Percentiles rank a stretch among this genome's conserved stretches.
phyloP scores from a whole-genome alignment of 2,113 vertebrate species.

The Lophius piscatorius region DNA sequence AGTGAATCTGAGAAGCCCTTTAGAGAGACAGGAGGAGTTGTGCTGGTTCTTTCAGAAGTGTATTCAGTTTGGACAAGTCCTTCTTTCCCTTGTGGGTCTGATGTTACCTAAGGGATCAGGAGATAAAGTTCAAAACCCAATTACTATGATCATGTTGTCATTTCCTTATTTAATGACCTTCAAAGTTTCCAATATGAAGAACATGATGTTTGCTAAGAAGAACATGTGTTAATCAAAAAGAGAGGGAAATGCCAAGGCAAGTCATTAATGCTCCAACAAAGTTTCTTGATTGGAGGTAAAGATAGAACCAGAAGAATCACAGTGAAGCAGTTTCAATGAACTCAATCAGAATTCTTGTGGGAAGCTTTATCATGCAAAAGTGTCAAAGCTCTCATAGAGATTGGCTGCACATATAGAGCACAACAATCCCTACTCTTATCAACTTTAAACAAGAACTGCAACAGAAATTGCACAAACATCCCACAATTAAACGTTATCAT shows the following conservation, averaged over 20 bases:
- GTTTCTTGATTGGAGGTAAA: slow-evolving; percentile 5
- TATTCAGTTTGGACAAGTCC: slow-evolving; percentile 39
- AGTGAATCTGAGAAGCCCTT: slow-evolving; percentile 42
- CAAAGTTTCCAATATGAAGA: slow-evolving; percentile 5
- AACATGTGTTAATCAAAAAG: slow-evolving; percentile 64
- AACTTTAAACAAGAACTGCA: slow-evolving; percentile 45
- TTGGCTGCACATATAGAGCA: slow-evolving; percentile 27
- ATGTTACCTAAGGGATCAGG: slow-evolving; percentile 50
- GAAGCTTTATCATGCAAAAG: slow-evolving; percentile 31
- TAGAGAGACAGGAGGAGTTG: slow-evolving; percentile 54
- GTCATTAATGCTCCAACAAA: slow-evolving; percentile 12
- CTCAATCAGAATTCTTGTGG: slow-evolving; percentile 24
- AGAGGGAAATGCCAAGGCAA: slow-evolving; percentile 8
- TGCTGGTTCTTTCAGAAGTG: slow-evolving; percentile 33
- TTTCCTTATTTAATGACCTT: slow-evolving; percentile 12
- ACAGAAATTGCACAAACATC: slow-evolving; percentile 33
- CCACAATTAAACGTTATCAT: slow-evolving; percentile 44
- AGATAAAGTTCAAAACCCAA: slow-evolving; percentile 8
- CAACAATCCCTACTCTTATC: slow-evolving; percentile 32
- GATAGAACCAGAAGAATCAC: slow-evolving; percentile 15
- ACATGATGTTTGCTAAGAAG: slow-evolving; percentile 9
- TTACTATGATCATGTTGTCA: not conserved
- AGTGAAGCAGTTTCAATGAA: slow-evolving; percentile 6
- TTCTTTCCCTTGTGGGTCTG: slow-evolving; percentile 36
- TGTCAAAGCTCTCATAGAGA: slow-evolving; percentile 31